Conservation (phyloP, 2,888 invertebrate species). For the Chironomus riparius region DNA sequence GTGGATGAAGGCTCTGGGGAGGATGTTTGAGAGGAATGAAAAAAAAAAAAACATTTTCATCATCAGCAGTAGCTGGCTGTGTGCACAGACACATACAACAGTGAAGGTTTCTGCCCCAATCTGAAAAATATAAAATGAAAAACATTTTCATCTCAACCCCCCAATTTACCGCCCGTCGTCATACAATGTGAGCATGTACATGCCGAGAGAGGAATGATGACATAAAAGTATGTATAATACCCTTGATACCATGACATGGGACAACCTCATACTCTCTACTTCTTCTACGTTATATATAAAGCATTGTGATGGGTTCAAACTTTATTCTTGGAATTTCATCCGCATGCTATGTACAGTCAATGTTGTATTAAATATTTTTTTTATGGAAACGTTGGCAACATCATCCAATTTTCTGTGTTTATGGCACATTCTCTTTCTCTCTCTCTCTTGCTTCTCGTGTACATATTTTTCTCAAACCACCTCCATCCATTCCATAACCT, state of each 20-base stretch:
- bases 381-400: slow-evolving; percentile 26
- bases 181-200: slow-evolving; percentile 3
- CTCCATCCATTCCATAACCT: too few relatives aligned
- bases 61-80: background rate
- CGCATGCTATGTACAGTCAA: slow-evolving; percentile 10
- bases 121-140: too few relatives aligned
- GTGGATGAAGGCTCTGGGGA: background rate
- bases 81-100: slow-evolving; percentile 15
- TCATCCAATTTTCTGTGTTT: slow-evolving; percentile 27
- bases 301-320: background rate
- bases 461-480: background rate
- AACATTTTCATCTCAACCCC: background rate
- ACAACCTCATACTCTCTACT: background rate
- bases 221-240: background rate
- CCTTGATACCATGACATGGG: background rate
- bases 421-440: slow-evolving; percentile 22
- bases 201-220: background rate
- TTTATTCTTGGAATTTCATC: slow-evolving; percentile 19
- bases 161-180: background rate
- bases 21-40: background rate
- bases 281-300: background rate
- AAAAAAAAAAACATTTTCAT: slow-evolving; percentile 23
- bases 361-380: background rate
- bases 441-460: background rate
- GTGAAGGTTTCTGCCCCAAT: background rate